Evolutionary conservation across 2,888 invertebrate species (phyloP), one percentile per base, ranked within the genome.

Genomic region (Thelaira solivaga): DNA sequence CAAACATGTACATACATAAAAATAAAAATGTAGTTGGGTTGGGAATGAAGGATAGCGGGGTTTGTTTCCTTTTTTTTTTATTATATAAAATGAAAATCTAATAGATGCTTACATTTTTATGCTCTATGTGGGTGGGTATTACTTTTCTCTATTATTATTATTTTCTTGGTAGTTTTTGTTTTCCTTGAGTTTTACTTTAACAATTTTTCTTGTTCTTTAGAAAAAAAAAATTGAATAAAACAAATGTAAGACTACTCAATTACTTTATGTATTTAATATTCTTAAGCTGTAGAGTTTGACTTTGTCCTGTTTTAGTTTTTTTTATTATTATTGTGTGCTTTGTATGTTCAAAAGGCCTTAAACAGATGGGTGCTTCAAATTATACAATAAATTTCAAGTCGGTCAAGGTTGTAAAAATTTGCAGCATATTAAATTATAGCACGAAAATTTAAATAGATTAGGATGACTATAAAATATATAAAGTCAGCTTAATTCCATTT

Each of bases 81-180:
- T 18, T 10, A 47, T 11, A 47, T 31, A 49, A 72, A 62, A 41
- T 41, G 10, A 26, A 29, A 65, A 6, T 72, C 39, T 57, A 64
- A 67, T 62, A 72, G 62, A 57, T 73, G 65, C 51, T 36, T 59
- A 24, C 10, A 45, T 41, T 51, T 62, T 41, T 29, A 41, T 36
- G 16, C 47, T n/a, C n/a, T 51, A 36, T 65, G 43, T 67, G 69
- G 69, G 65, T 61, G 65, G 55, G 6, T 62, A 71, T 45, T 67
- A 55, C 53, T 71, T 55, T 49, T 71, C 16, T 29, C 0, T 64
- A 16, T 43, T 41, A 29, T 39, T 24, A 26, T 62, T 20, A 29
- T 26, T 20, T 62, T 36, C 55, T 47, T 65, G 57, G 49, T 36
- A 67, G 34, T 39, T 43, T 18, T 43, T 59, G 62, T 68, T 59